These are phyloP conservation scores for Dromas ardeola DNA, from an alignment of 2,113 vertebrate genomes.

Conservation along the genomic window DNA sequence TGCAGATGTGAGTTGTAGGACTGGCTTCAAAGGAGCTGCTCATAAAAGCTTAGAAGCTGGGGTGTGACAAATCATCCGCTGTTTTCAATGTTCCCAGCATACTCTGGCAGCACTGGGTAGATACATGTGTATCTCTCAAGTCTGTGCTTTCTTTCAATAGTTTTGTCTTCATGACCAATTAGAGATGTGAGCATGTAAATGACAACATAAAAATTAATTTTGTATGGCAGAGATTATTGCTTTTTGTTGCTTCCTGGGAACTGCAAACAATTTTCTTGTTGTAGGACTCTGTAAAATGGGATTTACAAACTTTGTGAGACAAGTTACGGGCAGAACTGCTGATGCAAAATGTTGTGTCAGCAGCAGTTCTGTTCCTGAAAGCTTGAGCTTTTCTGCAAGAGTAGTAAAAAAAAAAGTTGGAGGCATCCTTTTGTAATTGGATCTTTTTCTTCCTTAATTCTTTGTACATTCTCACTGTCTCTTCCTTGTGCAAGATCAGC, in stretches of 20 bases:
- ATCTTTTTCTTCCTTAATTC: neutral
- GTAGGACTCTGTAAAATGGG: neutral
- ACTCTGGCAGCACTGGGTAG: neutral
- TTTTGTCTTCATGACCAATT: neutral
- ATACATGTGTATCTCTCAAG: neutral
- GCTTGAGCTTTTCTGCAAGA: neutral
- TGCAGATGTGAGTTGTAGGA: constrained; percentile 4
- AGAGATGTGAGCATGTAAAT: neutral
- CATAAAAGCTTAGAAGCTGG: neutral
- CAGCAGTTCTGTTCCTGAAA: neutral
- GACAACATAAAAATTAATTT: neutral
- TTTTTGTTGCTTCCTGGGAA: neutral
- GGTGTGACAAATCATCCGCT: neutral
- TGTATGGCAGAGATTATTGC: neutral
- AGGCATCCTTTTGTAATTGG: neutral
- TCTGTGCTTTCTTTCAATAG: neutral
- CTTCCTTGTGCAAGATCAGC: neutral
- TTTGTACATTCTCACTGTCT: neutral
- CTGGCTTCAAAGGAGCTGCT: constrained; percentile 31
- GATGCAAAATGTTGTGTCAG: neutral
- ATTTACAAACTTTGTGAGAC: neutral
- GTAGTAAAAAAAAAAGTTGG: neutral
- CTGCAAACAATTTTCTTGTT: neutral
- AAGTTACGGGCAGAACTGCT: neutral
- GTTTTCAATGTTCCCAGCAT: neutral